Conservation (phyloP, 2,888 invertebrate species). For the Drosophila mayaguana region DNA sequence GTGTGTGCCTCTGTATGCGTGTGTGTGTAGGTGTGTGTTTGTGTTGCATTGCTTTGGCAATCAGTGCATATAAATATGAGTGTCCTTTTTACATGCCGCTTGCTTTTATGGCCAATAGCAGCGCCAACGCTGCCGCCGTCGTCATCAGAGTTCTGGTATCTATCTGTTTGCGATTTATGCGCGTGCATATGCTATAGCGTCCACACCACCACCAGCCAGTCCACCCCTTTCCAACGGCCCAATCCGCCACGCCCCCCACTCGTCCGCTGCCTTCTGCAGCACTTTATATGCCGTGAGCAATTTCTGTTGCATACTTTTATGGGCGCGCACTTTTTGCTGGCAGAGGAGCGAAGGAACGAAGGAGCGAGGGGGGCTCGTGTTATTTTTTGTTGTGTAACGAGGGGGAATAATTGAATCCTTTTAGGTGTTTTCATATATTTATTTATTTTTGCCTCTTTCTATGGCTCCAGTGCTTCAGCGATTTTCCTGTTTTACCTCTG, state of each 20-base stretch:
- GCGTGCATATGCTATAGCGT: constrained; percentile 63
- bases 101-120: constrained; percentile 69
- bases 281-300: constrained; percentile 77
- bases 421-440: constrained; percentile 80
- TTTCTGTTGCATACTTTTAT: constrained; percentile 80
- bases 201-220: neutral
- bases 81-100: constrained; percentile 77
- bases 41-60: constrained; percentile 75
- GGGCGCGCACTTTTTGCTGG: constrained; percentile 64
- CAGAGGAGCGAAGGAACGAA: constrained; percentile 5
- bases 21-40: constrained; percentile 38
- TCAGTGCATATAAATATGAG: constrained; percentile 80
- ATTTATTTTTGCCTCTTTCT: constrained; percentile 56
- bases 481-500: constrained; percentile 32
- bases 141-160: constrained; percentile 44
- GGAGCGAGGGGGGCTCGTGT: constrained; percentile 12
- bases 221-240: neutral
- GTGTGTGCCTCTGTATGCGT: neutral
- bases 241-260: neutral
- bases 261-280: constrained; percentile 27
- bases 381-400: constrained; percentile 76
- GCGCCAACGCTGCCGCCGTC: constrained; percentile 24
- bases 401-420: constrained; percentile 81
- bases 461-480: constrained; percentile 63
- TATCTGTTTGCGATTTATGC: constrained; percentile 77